Evolutionary conservation across 2,888 invertebrate species (phyloP), one percentile per base, ranked within the genome.

Genomic region (Tenthredo distinguenda): DNA sequence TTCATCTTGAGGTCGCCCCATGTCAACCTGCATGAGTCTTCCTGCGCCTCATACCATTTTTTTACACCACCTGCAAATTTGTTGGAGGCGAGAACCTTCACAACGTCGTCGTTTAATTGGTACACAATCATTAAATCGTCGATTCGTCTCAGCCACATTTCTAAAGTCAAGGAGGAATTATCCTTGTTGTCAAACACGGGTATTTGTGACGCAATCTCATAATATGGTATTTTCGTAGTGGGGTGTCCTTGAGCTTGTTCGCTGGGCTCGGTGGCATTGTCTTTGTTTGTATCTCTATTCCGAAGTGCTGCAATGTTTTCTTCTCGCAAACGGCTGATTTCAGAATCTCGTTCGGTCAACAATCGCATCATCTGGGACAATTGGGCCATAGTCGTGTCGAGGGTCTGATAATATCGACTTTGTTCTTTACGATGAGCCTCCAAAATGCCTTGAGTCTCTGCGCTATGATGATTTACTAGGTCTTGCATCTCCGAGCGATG

Each of bases 201-300:
- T 74, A 72, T 65, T 71, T 71, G 68, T 10, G 68, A 71, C 34
- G 68, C 68, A 7, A 34, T 71, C 15, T 71, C 68, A 71, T 71
- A n/a, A 31, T 71, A 71, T 10, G 68, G 68, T 18, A 71, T 71
- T 12, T 34, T 43, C 12, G 43, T 10, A 10, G 40, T 43, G 43
- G n/a, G 40, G 7, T 1, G 74, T 74, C 37, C 68, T 3, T n/a
- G 68, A 15, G 34, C 1, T 15, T 37, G 31, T 65, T 10, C 65
- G 31, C 65, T 10, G 65, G 65, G 26, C 0, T 10, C 21, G 21
- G 4, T 26, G 9, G 0, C 4, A 9, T 65, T 26, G 31, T 10
- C 26, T 21, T 18, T 65, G 21, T 65, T 65, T 10, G 26, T 9
- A 21, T 65, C 31, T 4, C n/a, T n/a, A 37, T 71, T 71, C 12